These are phyloP conservation scores for Sibirionetta formosa DNA, from an alignment of 2,797 vertebrate genomes.

Conservation along the genomic window DNA sequence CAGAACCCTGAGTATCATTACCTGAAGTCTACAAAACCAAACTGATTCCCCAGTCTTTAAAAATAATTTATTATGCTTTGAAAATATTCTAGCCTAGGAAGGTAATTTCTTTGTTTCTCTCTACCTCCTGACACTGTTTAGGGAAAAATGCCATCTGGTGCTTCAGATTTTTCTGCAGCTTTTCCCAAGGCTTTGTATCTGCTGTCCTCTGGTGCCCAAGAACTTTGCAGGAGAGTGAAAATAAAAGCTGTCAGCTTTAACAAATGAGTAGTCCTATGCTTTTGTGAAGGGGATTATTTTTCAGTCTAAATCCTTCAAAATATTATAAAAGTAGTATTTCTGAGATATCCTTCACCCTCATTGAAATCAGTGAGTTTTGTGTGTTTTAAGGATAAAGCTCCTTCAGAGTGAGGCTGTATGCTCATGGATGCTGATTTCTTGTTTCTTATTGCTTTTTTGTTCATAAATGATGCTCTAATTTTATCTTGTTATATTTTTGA, in stretches of 20 bases:
- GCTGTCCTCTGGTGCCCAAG: conserved; percentile 50
- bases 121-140: not conserved
- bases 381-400: not conserved
- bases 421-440: not conserved
- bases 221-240: conserved; percentile 24
- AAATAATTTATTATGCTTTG: not conserved
- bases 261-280: not conserved
- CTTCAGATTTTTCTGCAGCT: not conserved
- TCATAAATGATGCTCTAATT: not conserved
- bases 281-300: not conserved
- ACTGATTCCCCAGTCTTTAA: not conserved
- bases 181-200: conserved; percentile 46
- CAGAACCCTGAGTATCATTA: not conserved
- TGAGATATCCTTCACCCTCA: not conserved
- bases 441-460: not conserved
- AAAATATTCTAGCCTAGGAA: not conserved
- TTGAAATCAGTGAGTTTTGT: not conserved
- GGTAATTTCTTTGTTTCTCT: not conserved
- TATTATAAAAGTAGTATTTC: not conserved
- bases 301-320: not conserved
- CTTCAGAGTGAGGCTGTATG: not conserved
- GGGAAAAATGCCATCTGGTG: not conserved
- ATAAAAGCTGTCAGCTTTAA: not conserved
- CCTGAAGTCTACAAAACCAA: not conserved
- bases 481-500: not conserved